Percentiles rank a stretch among this genome's conserved stretches.
phyloP scores from a whole-genome alignment of 2,797 vertebrate species.

The Poecilia velifera region DNA sequence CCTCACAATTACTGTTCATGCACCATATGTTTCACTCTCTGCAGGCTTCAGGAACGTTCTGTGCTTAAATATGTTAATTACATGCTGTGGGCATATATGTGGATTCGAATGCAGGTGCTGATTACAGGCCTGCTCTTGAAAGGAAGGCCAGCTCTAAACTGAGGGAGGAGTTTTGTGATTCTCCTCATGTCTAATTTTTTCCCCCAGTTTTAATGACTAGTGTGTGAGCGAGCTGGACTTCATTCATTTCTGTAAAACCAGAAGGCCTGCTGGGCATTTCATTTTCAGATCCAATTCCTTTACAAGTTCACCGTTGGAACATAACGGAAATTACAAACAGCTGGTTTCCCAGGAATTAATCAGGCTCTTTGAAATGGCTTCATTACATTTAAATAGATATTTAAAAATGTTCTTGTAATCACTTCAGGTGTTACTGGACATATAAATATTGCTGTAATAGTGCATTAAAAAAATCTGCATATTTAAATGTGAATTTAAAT shows the following conservation, averaged over 20 bases:
- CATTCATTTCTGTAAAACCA: constrained; percentile 14
- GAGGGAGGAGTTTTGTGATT: constrained; percentile 17
- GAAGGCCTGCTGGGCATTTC: constrained; percentile 13
- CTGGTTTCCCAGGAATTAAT: constrained; percentile 4
- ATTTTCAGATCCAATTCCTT: constrained; percentile 4
- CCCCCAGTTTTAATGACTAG: constrained; percentile 12
- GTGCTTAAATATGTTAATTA: constrained; percentile 8
- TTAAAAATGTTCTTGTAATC: constrained; percentile 3
- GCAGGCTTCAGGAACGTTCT: background rate
- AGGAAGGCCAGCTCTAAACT: background rate
- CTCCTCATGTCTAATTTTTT: constrained; percentile 3
- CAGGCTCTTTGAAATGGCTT: constrained; percentile 1
- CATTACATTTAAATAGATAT: constrained; percentile 7
- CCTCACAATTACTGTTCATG: background rate
- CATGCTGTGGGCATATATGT: background rate
- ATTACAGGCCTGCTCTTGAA: background rate
- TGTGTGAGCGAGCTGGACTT: background rate
- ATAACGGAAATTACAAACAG: background rate
- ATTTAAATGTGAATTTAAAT: too few species aligned
- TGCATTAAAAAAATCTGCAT: background rate
- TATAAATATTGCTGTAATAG: background rate
- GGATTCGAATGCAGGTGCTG: background rate
- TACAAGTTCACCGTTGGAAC: constrained; percentile 6
- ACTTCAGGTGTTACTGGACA: background rate
- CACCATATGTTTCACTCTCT: background rate